These are phyloP conservation scores for Carcharodon carcharias DNA, from an alignment of 2,797 vertebrate genomes.

Conservation along the genomic window DNA sequence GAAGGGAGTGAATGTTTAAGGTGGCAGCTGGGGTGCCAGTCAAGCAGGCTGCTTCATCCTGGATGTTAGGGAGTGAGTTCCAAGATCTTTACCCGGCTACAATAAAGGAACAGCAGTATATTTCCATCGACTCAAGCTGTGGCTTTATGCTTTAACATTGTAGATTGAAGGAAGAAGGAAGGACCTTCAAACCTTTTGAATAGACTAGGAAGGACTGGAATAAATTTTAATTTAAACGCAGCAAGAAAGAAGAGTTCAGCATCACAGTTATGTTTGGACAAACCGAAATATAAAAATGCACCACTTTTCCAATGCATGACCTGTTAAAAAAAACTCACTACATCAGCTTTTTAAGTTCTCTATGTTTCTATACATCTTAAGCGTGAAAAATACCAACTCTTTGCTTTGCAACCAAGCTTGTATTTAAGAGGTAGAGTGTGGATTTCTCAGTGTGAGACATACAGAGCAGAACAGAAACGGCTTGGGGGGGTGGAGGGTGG, in stretches of 20 bases:
- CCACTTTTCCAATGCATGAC: not conserved
- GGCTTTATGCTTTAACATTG: not conserved
- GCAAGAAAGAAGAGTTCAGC: not conserved
- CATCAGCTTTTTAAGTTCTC: not conserved
- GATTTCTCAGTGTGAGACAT: not conserved
- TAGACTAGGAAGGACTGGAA: not conserved
- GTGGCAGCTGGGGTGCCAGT: no score
- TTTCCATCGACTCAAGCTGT: not conserved
- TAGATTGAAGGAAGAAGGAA: not conserved
- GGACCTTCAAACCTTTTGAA: not conserved
- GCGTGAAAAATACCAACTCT: no score
- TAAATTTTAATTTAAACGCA: not conserved
- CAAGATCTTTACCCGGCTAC: not conserved
- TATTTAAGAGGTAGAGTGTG: not conserved
- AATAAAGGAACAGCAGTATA: not conserved
- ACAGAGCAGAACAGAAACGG: not conserved
- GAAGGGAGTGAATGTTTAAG: no score
- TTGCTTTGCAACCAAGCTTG: not conserved
- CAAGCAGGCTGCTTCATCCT: no score
- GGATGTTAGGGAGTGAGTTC: not conserved
- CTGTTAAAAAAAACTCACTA: not conserved
- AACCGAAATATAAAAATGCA: not conserved
- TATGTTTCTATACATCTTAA: not conserved
- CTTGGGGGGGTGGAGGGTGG: no score
- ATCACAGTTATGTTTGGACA: not conserved